phyloP scores from a whole-genome alignment of 1,140 invertebrate species.

The Tyrophagus putrescentiae region DNA sequence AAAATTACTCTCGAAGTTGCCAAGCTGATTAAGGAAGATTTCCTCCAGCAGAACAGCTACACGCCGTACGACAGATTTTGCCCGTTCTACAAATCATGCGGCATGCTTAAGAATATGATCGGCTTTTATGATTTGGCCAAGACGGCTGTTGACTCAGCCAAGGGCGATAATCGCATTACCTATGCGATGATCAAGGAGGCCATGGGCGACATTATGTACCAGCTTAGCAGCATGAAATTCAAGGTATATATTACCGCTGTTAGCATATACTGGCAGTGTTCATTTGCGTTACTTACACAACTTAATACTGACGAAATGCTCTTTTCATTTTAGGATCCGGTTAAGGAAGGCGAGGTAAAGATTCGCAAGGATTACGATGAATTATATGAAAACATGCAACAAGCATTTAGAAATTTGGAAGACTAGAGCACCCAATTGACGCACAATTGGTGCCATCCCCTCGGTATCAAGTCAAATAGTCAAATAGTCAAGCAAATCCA shows the following conservation, averaged over 20 bases:
- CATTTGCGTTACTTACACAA: not conserved
- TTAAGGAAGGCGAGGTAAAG: slow-evolving; percentile 92
- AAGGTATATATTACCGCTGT: too few species aligned
- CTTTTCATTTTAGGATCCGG: slow-evolving; percentile 60
- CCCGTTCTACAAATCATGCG: slow-evolving; percentile 99
- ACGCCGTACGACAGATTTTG: slow-evolving; percentile 94
- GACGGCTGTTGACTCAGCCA: slow-evolving; percentile 90
- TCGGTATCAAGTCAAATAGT: too few species aligned
- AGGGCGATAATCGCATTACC: slow-evolving; percentile 98
- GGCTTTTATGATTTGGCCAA: slow-evolving; percentile 94
- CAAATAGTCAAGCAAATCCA: not conserved
- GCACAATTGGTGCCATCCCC: not conserved
- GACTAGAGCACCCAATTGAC: slow-evolving; percentile 50
- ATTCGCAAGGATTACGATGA: slow-evolving; percentile 94
- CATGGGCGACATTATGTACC: slow-evolving; percentile 90
- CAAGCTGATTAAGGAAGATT: slow-evolving; percentile 96
- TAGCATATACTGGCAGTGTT: not conserved
- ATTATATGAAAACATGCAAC: slow-evolving; percentile 81
- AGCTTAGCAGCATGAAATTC: slow-evolving; percentile 98
- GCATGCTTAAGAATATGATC: slow-evolving; percentile 97
- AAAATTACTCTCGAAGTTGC: slow-evolving; percentile 99
- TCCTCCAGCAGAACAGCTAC: slow-evolving; percentile 97
- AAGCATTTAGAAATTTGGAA: slow-evolving; percentile 95
- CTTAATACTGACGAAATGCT: slow-evolving; percentile 7
- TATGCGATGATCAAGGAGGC: slow-evolving; percentile 93